These are phyloP conservation scores for Diuraphis noxia DNA, from an alignment of 1,140 invertebrate genomes.

Conservation along the genomic window DNA sequence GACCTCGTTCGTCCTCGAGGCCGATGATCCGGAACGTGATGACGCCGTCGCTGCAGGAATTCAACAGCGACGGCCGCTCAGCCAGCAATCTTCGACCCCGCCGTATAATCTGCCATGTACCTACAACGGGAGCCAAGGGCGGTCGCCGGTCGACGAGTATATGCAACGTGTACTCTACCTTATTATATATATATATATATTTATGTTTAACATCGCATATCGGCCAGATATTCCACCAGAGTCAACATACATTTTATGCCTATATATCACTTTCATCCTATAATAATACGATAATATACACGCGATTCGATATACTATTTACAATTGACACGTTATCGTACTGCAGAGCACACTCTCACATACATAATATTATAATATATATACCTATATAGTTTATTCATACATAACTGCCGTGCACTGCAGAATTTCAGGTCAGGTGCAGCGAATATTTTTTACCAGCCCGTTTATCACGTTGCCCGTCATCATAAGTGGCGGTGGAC, in stretches of 20 bases:
- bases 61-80: background rate
- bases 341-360: background rate
- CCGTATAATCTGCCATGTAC: background rate
- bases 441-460: background rate
- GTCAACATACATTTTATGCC: background rate
- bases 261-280: background rate
- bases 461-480: background rate
- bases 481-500: background rate
- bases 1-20: slow-evolving; percentile 35
- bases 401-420: too few relatives aligned
- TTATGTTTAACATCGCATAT: background rate
- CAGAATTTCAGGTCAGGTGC: background rate
- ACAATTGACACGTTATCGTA: background rate
- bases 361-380: background rate
- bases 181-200: background rate
- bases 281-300: background rate
- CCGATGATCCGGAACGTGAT: slow-evolving; percentile 41
- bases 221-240: background rate
- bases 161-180: too few relatives aligned
- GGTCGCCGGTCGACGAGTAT: background rate
- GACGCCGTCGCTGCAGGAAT: slow-evolving; percentile 3
- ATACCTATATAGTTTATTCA: background rate
- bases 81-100: background rate
- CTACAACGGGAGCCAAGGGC: slow-evolving; percentile 6
- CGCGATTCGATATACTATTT: background rate